Evolutionary conservation across 2,888 invertebrate genomes (phyloP).

Genomic region (Cryptocephalus moraei): DNA sequence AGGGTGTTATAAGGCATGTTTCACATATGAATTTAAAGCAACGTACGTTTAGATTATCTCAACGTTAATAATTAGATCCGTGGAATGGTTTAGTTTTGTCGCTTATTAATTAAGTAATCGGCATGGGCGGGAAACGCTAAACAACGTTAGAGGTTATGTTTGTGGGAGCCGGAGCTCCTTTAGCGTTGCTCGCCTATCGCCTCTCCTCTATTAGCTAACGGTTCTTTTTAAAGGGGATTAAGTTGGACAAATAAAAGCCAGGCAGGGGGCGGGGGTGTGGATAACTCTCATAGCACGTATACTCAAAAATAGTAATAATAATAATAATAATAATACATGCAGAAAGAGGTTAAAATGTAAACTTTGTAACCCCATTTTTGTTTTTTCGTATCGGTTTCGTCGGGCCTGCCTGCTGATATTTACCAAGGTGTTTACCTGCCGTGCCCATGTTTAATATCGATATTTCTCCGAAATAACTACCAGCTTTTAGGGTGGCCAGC

Average conservation of each 20-base stretch:
- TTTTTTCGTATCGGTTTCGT: not conserved
- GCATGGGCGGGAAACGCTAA: no score
- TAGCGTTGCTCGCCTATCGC: no score
- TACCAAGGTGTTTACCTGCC: conserved; percentile 96
- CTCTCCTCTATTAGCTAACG: no score
- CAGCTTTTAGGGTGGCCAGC: conserved; percentile 93
- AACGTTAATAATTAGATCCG: no score
- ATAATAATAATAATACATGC: conserved; percentile 4
- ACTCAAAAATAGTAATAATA: not conserved
- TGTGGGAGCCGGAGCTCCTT: no score
- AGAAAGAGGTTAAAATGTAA: conserved; percentile 10
- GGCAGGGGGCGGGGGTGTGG: conserved; percentile 15
- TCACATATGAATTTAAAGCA: no score
- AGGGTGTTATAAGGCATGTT: no score
- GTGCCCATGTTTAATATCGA: conserved; percentile 99
- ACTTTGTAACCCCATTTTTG: conserved; percentile 4
- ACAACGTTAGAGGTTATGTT: no score
- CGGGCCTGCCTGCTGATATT: conserved; percentile 54
- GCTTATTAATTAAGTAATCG: no score
- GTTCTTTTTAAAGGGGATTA: conserved; percentile 1
- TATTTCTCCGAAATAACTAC: conserved; percentile 99
- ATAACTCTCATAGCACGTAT: conserved; percentile 1
- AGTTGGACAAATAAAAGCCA: conserved; percentile 26
- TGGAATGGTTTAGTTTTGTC: no score
- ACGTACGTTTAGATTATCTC: no score